A percentile compares a stretch with the other conserved stretches of the same genome.
phyloP scores from a whole-genome alignment of 2,888 invertebrate species.

The Clunio marinus region DNA sequence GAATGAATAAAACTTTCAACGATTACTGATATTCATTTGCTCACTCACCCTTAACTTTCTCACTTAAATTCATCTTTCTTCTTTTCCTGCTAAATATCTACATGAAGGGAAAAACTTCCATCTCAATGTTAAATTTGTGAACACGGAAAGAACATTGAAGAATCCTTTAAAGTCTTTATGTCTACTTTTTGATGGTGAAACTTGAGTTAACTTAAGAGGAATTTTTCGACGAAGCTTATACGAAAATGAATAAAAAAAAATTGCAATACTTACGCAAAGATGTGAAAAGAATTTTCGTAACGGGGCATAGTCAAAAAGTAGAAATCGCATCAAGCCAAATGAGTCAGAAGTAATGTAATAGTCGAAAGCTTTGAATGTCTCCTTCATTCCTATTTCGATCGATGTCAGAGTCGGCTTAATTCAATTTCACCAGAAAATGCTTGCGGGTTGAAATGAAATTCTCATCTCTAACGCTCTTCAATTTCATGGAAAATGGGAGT shows the following conservation, averaged over 20 bases:
- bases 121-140: too few relatives aligned
- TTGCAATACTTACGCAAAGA: too few relatives aligned
- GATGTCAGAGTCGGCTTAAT: slow-evolving; percentile 8
- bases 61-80: neutral
- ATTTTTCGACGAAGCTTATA: too few relatives aligned
- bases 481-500: neutral
- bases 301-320: too few relatives aligned
- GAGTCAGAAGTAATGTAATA: slow-evolving; percentile 24
- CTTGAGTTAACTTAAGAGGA: too few relatives aligned
- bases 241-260: too few relatives aligned
- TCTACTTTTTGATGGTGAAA: too few relatives aligned
- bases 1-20: slow-evolving; percentile 2
- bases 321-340: slow-evolving; percentile 27
- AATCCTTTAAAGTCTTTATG: too few relatives aligned
- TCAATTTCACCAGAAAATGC: slow-evolving; percentile 11
- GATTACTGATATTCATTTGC: slow-evolving; percentile 12
- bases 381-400: neutral
- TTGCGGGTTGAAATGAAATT: neutral
- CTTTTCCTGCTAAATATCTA: too few relatives aligned
- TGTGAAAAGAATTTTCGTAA: too few relatives aligned
- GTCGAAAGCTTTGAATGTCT: neutral
- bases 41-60: neutral
- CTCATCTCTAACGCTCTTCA: neutral
- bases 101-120: too few relatives aligned
- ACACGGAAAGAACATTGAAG: too few relatives aligned